Percentiles rank a stretch among this genome's conserved stretches.
phyloP scores from a whole-genome alignment of 92 coral and sea anemone species.

The Muricea muricata region DNA sequence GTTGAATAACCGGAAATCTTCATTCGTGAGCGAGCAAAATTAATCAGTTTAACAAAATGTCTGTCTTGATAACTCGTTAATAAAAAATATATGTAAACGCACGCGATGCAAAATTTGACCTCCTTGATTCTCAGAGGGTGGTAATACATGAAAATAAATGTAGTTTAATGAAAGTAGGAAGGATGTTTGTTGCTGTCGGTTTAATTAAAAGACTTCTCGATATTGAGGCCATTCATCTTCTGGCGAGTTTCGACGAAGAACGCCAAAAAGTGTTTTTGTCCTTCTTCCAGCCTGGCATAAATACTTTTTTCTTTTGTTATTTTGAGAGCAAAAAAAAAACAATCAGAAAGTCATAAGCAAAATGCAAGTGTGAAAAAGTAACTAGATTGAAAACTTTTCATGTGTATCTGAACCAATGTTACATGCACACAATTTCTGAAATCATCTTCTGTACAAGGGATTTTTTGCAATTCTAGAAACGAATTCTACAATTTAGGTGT shows the following conservation, averaged over 20 bases:
- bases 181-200: no score
- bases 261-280: no score
- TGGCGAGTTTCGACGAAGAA: no score
- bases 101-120: neutral
- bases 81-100: neutral
- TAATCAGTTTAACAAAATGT: neutral
- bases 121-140: neutral
- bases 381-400: no score
- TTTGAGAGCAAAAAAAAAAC: neutral
- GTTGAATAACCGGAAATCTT: neutral
- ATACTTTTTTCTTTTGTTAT: neutral
- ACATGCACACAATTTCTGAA: no score
- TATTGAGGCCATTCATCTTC: no score
- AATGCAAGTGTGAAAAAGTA: neutral
- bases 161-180: neutral
- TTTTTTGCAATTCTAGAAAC: no score
- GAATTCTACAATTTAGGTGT: no score
- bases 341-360: neutral
- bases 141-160: neutral
- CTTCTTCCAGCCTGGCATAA: no score
- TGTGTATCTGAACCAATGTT: no score
- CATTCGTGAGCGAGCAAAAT: constrained; percentile 5
- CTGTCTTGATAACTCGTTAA: constrained; percentile 9
- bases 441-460: no score
- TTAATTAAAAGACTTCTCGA: no score